Evolutionary conservation across 1,140 invertebrate genomes (phyloP).

Genomic region (Drosophila rhopaloa): DNA sequence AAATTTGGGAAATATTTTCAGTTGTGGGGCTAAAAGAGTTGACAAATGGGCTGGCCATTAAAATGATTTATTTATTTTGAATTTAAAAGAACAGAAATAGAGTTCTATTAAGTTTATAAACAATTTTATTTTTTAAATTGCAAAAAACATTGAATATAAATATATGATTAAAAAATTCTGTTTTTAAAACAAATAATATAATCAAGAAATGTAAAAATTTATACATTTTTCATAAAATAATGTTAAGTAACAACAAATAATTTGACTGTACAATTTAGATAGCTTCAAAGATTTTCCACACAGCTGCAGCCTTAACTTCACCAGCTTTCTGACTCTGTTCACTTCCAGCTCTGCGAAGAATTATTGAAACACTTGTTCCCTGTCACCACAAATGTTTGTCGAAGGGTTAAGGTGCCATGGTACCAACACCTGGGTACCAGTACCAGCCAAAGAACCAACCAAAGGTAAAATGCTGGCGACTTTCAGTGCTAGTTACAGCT

Average conservation of each 20-base stretch:
- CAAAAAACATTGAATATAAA: too few species aligned
- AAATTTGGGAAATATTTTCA: background rate
- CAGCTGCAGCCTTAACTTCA: background rate
- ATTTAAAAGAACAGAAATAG: background rate
- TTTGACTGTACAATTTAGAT: too few species aligned
- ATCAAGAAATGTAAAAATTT: too few species aligned
- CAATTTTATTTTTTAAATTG: background rate
- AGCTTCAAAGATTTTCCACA: background rate
- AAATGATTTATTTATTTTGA: conserved; percentile 33
- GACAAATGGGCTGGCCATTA: conserved; percentile 38
- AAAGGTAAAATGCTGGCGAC: conserved; percentile 11
- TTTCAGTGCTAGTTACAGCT: conserved; percentile 15
- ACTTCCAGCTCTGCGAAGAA: background rate
- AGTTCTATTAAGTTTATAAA: background rate
- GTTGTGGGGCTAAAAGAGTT: conserved; percentile 26
- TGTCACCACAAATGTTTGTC: conserved; percentile 33
- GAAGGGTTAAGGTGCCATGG: conserved; percentile 18
- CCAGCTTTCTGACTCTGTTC: conserved; percentile 6
- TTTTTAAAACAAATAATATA: background rate
- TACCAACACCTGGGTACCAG: conserved; percentile 36
- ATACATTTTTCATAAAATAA: too few species aligned
- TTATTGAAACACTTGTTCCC: conserved; percentile 36
- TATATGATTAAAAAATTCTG: background rate
- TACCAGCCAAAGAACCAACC: conserved; percentile 16
- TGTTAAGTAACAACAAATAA: too few species aligned